A percentile compares a stretch with the other conserved stretches of the same genome.
Conservation (phyloP, 2,113 vertebrate genomes). For the Gnathonemus echidnorhynchus region DNA sequence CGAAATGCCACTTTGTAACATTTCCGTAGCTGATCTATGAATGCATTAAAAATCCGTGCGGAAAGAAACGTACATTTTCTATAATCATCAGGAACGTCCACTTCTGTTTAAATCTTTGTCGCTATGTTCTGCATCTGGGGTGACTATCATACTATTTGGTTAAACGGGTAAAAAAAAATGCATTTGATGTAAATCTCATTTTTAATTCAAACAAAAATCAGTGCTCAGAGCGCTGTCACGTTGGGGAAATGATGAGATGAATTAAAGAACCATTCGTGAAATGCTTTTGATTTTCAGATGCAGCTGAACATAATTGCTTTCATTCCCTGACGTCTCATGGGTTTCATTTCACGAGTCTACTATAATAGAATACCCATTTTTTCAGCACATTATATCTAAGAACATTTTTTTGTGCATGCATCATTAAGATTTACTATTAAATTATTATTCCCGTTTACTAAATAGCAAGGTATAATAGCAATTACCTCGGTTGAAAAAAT, state of each 20-base stretch:
- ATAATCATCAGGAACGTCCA: not conserved
- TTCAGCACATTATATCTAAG: not conserved
- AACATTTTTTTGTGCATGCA: not conserved
- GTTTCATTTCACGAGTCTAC: conserved; percentile 11
- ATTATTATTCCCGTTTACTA: not conserved
- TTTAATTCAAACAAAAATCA: not conserved
- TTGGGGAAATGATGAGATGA: conserved; percentile 17
- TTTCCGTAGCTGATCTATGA: not conserved
- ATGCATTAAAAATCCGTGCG: not conserved
- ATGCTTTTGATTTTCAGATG: conserved; percentile 19
- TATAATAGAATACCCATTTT: conserved; percentile 6
- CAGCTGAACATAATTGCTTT: conserved; percentile 13
- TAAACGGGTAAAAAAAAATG: not conserved
- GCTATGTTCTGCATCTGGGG: not conserved
- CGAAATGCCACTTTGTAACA: not conserved
- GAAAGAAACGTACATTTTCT: not conserved
- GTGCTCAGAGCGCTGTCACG: not conserved
- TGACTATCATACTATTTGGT: not conserved
- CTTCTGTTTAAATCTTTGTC: not conserved
- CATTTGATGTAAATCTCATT: not conserved
- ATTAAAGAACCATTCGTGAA: conserved; percentile 1
- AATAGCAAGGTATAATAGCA: conserved; percentile 9
- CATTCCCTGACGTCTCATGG: not conserved
- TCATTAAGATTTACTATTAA: conserved; percentile 12
- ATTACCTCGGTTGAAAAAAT: conserved; percentile 5